phyloP scores from a whole-genome alignment of 2,797 vertebrate species.

The Choloepus didactylus region DNA sequence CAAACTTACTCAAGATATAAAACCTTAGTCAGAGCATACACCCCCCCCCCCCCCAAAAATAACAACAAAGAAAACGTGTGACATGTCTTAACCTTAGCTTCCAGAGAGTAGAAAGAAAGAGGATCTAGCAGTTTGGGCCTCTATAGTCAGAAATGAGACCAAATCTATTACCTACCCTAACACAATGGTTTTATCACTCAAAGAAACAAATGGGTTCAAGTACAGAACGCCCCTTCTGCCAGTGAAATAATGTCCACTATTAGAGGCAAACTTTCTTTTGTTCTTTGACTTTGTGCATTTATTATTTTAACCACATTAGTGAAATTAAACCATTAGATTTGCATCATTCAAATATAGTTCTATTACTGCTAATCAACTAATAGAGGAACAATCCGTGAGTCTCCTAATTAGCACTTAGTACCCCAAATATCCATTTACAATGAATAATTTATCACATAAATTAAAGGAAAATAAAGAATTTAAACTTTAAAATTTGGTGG shows the following conservation, averaged over 20 bases:
- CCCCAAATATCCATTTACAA: constrained; percentile 53
- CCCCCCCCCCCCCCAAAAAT: too few relatives aligned
- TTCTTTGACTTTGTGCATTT: constrained; percentile 36
- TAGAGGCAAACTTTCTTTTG: constrained; percentile 1
- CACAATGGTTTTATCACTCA: not conserved
- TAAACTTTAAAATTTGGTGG: not conserved
- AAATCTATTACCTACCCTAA: not conserved
- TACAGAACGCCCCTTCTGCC: not conserved
- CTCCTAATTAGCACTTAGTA: constrained; percentile 64
- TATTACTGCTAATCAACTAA: constrained; percentile 79
- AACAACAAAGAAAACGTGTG: not conserved
- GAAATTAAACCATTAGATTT: constrained; percentile 83
- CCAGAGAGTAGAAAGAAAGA: not conserved
- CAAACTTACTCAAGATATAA: not conserved
- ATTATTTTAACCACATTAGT: constrained; percentile 65
- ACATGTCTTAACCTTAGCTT: not conserved
- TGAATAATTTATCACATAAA: constrained; percentile 54
- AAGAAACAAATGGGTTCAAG: not conserved
- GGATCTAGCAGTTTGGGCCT: not conserved
- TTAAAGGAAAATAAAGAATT: constrained; percentile 2
- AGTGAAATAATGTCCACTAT: not conserved
- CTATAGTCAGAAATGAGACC: not conserved
- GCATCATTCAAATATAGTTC: constrained; percentile 73
- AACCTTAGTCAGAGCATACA: not conserved
- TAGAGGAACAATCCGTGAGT: constrained; percentile 70